Conservation (phyloP, 2,888 invertebrate species). For the Scaptomyza parva region DNA sequence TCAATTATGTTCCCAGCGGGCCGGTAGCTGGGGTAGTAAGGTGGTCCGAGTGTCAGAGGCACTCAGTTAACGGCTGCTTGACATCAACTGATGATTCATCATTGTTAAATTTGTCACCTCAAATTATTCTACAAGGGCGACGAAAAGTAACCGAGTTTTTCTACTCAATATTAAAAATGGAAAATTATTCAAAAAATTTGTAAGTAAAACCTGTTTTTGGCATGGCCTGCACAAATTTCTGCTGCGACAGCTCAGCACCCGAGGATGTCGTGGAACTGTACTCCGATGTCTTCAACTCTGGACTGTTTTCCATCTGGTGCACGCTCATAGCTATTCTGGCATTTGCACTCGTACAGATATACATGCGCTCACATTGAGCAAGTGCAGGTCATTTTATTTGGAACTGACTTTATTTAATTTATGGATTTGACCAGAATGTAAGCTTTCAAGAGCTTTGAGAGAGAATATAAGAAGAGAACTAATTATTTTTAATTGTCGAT, state of each 20-base stretch:
- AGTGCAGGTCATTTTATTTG: background rate
- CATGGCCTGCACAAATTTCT: constrained; percentile 15
- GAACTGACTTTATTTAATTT: background rate
- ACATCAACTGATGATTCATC: constrained; percentile 64
- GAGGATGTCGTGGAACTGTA: constrained; percentile 57
- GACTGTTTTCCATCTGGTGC: constrained; percentile 33
- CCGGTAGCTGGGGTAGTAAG: constrained; percentile 5
- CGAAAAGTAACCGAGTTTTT: constrained; percentile 7
- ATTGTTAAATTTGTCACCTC: constrained; percentile 48
- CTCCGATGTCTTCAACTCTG: constrained; percentile 41
- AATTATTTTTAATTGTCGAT: background rate
- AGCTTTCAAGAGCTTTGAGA: background rate
- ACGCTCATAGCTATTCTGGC: constrained; percentile 30
- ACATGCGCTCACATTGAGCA: background rate
- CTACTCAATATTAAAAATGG: background rate
- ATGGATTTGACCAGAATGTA: background rate
- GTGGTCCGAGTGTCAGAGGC: background rate
- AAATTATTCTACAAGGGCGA: background rate
- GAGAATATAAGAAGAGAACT: background rate
- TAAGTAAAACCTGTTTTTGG: background rate
- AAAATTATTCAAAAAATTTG: constrained; percentile 11
- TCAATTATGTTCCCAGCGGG: constrained; percentile 58
- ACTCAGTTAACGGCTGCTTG: constrained; percentile 14
- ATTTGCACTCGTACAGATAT: constrained; percentile 27
- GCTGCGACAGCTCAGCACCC: background rate